phyloP scores from a whole-genome alignment of 1,140 invertebrate species.

The Trachymyrmex septentrionalis region DNA sequence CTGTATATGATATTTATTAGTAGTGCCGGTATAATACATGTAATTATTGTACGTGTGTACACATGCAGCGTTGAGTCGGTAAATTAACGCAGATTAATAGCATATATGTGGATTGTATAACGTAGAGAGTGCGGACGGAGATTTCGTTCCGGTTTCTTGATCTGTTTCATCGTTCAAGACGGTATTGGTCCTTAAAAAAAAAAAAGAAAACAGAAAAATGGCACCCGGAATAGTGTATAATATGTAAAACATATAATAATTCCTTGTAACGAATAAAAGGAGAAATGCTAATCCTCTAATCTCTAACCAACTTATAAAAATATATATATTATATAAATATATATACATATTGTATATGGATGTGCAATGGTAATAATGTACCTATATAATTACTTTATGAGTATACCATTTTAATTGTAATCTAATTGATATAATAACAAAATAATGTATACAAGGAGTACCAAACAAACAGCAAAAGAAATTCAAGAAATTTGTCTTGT shows the following conservation, averaged over 20 bases:
- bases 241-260: constrained; percentile 3
- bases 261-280: background rate
- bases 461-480: background rate
- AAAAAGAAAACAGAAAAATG: background rate
- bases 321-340: constrained; percentile 19
- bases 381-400: constrained; percentile 51
- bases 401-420: constrained; percentile 69
- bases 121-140: constrained; percentile 19
- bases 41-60: constrained; percentile 15
- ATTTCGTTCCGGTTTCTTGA: constrained; percentile 43
- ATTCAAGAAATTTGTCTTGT: constrained; percentile 38
- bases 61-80: background rate
- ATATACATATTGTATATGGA: constrained; percentile 25
- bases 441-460: constrained; percentile 58
- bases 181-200: constrained; percentile 7
- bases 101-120: constrained; percentile 33
- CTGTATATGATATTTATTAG: constrained; percentile 14
- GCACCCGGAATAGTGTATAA: constrained; percentile 6
- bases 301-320: constrained; percentile 44
- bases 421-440: constrained; percentile 60
- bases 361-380: constrained; percentile 65
- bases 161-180: constrained; percentile 45
- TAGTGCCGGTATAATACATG: background rate
- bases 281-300: constrained; percentile 18
- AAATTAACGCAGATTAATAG: constrained; percentile 47